Evolutionary conservation across 2,888 invertebrate genomes (phyloP).

Genomic region (Nineta flava): DNA sequence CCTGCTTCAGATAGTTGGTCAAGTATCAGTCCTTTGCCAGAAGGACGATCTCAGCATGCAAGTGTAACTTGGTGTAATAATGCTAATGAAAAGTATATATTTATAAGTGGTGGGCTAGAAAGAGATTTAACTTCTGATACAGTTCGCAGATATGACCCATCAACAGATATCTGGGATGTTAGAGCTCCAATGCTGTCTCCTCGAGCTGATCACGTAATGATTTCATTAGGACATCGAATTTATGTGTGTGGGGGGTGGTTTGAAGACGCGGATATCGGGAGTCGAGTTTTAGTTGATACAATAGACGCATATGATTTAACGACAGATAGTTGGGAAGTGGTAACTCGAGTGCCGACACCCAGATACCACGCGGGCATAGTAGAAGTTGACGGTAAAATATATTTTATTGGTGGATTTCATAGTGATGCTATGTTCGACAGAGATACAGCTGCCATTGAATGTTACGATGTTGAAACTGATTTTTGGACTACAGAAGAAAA

Average conservation of each 20-base stretch:
- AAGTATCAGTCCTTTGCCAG: slow-evolving; percentile 35
- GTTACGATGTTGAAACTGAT: slow-evolving; percentile 42
- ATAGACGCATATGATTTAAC: slow-evolving; percentile 47
- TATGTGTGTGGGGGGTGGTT: slow-evolving; percentile 53
- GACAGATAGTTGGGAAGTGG: slow-evolving; percentile 39
- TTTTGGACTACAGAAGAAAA: slow-evolving; percentile 45
- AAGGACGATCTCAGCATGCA: slow-evolving; percentile 43
- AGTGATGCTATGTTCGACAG: slow-evolving; percentile 49
- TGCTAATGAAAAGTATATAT: slow-evolving; percentile 26
- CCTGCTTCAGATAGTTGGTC: slow-evolving; percentile 40
- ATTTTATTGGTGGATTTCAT: slow-evolving; percentile 53
- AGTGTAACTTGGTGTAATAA: slow-evolving; percentile 29
- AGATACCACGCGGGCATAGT: slow-evolving; percentile 52
- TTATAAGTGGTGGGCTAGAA: slow-evolving; percentile 37
- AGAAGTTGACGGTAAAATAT: slow-evolving; percentile 40
- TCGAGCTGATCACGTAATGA: slow-evolving; percentile 47
- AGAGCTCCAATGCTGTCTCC: slow-evolving; percentile 39
- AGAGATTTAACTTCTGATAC: slow-evolving; percentile 33
- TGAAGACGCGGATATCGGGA: slow-evolving; percentile 33
- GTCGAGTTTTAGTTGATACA: slow-evolving; percentile 37
- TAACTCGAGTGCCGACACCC: slow-evolving; percentile 46
- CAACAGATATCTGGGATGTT: slow-evolving; percentile 34
- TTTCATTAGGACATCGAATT: slow-evolving; percentile 36
- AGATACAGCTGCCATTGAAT: slow-evolving; percentile 48
- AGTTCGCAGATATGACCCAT: slow-evolving; percentile 34